Evolutionary conservation across 2,888 invertebrate genomes (phyloP).

Genomic region (Metopia argyrocephala): DNA sequence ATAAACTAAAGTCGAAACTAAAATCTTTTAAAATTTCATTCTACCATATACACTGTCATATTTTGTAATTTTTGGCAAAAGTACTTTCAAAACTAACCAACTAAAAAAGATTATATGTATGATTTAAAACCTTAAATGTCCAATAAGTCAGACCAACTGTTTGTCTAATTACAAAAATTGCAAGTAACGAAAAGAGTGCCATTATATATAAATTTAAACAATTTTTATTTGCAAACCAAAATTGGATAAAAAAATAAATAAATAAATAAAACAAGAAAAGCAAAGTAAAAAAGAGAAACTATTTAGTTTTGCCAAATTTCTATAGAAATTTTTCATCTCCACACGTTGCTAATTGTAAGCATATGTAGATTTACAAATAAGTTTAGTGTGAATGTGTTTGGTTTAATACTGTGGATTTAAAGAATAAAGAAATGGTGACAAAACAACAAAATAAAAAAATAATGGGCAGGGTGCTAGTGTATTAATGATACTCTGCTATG

Average conservation of each 20-base stretch:
- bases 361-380: neutral
- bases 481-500: no score
- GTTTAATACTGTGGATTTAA: neutral
- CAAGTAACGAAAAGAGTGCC: neutral
- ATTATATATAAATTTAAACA: neutral
- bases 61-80: constrained; percentile 1
- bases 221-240: constrained; percentile 7
- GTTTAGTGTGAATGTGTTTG: neutral
- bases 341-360: constrained; percentile 34
- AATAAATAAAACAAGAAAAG: neutral
- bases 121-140: neutral
- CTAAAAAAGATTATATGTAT: constrained; percentile 1
- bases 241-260: neutral
- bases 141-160: constrained; percentile 29
- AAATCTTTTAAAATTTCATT: neutral
- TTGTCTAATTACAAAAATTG: constrained; percentile 21
- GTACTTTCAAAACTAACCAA: neutral
- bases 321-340: constrained; percentile 14
- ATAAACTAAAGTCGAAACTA: neutral
- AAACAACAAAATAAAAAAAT: no score
- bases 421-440: no score
- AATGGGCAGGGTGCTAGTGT: no score
- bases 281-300: neutral
- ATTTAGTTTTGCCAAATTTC: constrained; percentile 25
- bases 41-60: neutral